phyloP scores from a whole-genome alignment of 2,888 invertebrate species.

The Nebria salina region DNA sequence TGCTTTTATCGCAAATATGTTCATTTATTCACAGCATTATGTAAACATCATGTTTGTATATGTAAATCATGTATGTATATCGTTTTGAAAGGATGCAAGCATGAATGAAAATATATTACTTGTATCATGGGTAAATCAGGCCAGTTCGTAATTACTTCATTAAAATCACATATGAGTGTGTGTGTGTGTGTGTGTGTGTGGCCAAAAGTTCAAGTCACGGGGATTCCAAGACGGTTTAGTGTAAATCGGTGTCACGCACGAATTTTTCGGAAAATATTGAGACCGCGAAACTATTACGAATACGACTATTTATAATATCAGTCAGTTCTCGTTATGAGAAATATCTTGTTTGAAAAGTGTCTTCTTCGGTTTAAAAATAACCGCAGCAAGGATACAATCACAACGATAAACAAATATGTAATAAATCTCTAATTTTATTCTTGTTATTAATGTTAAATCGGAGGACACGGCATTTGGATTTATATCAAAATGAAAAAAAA shows the following conservation, averaged over 20 bases:
- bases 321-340: slow-evolving; percentile 17
- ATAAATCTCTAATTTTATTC: slow-evolving; percentile 23
- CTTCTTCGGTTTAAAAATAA: slow-evolving; percentile 25
- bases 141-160: background rate
- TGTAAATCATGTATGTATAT: background rate
- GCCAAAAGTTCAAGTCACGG: slow-evolving; percentile 1
- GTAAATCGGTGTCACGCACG: slow-evolving; percentile 12
- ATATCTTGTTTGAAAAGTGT: slow-evolving; percentile 17
- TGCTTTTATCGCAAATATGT: too few relatives aligned
- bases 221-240: slow-evolving; percentile 2
- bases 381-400: slow-evolving; percentile 26
- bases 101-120: background rate
- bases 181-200: slow-evolving; percentile 14
- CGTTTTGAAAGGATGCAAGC: background rate
- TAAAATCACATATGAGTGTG: background rate
- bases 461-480: background rate
- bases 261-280: background rate
- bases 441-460: background rate
- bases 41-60: background rate
- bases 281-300: slow-evolving; percentile 19
- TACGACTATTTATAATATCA: slow-evolving; percentile 5
- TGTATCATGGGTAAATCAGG: background rate
- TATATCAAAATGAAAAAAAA: background rate
- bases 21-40: too few relatives aligned
- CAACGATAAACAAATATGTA: slow-evolving; percentile 30